Evolutionary conservation across 2,888 invertebrate genomes (phyloP), one percentile per base, ranked within the genome.

Genomic region (Lampropteryx suffumata): DNA sequence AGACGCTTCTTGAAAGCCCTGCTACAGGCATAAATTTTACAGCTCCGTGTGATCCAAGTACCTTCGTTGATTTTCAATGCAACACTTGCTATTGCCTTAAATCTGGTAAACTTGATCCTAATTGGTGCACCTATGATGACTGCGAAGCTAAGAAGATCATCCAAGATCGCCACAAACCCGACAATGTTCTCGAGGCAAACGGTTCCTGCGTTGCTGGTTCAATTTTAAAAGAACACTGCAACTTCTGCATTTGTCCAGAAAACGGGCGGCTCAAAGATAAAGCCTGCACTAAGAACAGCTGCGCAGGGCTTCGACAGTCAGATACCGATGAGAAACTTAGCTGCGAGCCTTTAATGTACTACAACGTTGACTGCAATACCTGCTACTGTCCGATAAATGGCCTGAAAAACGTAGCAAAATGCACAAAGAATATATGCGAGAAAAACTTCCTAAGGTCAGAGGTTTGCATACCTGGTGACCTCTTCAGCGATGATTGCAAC

Each of bases 121-220:
- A 84, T 55, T 89, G 89, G 89, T 89, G 89, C 46, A 89, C 89
- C 0, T 74, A 77, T 10, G 89, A 89, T 30, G 82, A 89, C 35
- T 89, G 89, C 50, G 65, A 77, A 32, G 69, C 76, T 1, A 87
- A 84, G 55, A 73, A 59, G 43, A 52, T 65, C 0, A 67, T 79
- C 12, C 61, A 69, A 45, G 67, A 75, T 1, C 64, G 64, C 9
- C 74, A 81, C 30, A 73, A 71, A 10, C 41, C 40, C 1, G 41
- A 57, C 1, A 39, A 58, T 2, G 40, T 47, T 5, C 30, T 55
- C 6, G 24, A 42, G 8, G 50, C 59, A 7, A 64, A 66, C 4
- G 64, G 58, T 2, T 57, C 59, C 1, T 91, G 91, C 55, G 62
- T 54, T 1, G 75, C 89, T 0, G 89, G 88, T 1, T 68, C 82